Conservation (phyloP, 2,797 vertebrate genomes). For the Chaenodraco wilsoni region DNA sequence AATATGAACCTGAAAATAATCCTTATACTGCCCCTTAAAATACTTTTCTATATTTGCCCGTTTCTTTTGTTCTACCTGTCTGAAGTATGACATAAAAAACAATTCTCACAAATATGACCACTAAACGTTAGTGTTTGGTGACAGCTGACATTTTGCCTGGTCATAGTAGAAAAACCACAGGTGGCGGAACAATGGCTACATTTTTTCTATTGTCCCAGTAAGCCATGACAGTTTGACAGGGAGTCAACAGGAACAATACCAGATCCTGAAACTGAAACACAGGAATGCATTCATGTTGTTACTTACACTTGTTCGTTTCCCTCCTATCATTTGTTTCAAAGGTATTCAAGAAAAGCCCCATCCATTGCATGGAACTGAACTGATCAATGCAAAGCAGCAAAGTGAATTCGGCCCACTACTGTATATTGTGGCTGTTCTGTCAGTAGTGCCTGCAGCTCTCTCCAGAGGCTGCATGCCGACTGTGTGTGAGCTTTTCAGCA, state of each 20-base stretch:
- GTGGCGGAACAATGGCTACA: not conserved
- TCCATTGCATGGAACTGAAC: not conserved
- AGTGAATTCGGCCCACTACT: not conserved
- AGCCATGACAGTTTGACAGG: too few species aligned
- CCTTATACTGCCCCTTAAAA: not conserved
- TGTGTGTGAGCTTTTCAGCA: slow-evolving; percentile 15
- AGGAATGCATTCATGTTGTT: not conserved
- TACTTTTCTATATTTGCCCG: not conserved
- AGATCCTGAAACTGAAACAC: slow-evolving; percentile 1
- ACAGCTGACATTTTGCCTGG: not conserved
- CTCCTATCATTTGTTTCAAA: not conserved
- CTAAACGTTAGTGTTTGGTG: too few species aligned
- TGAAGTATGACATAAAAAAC: not conserved
- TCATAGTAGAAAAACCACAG: not conserved
- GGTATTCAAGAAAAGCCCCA: not conserved
- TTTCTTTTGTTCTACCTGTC: not conserved
- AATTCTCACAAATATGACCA: not conserved
- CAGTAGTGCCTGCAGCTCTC: slow-evolving; percentile 4
- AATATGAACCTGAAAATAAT: too few species aligned
- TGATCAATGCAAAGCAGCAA: not conserved
- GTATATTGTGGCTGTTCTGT: not conserved
- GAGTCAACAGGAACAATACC: not conserved
- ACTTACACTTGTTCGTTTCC: not conserved
- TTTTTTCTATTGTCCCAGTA: not conserved
- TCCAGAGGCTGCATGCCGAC: not conserved